Base-by-base conservation (phyloP, 2,888 invertebrate species). In the Rapana venosa region DNA sequence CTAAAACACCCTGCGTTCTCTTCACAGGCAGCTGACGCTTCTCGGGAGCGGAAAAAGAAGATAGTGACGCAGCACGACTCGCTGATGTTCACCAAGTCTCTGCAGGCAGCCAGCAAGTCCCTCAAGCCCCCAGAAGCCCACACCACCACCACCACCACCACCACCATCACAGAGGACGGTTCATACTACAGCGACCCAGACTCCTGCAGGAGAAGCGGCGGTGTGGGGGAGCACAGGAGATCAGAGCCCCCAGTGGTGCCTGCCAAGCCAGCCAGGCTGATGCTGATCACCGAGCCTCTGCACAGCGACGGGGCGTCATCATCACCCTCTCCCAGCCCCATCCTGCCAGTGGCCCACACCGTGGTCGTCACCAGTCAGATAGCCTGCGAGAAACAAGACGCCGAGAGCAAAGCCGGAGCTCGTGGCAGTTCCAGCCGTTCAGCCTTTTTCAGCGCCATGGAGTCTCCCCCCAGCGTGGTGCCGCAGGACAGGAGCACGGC, bases 391-490 rank as follows among this genome's bases (percentile, higher is more conserved):
- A 30, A 84, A n/a, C 66, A 35, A 11, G 77, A 79, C 30, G 26
- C 77, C 8, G 77, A 79, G 11, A 79, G 35, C 32, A 79, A 32
- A 26, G 58, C 56, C 2, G 30, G 61, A 0, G 90, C 91, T 58
- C 91, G 61, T 81, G 92, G 93, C 89, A 92, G 91, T 87, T 93
- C 93, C 84, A 94, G 94, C 15, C 90, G 94, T n/a, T 93, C 92
- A 83, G 94, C 92, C 70, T 94, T 94, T 90, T 94, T 94, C 87
- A 94, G 94, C 92, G 93, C 94, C 36, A 84, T 94, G 74, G 92
- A 92, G n/a, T 92, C 94, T 32, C 94, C 94, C n/a, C 91, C 92
- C 0, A 93, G 93, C n/a, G 32, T 22, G 26, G 58, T 22, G 20
- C 35, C 61, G 11, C 32, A 58, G 17, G 35, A 35, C 26, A 32